Conservation (phyloP, 2,113 vertebrate species). For the Datnioides undecimradiatus region DNA sequence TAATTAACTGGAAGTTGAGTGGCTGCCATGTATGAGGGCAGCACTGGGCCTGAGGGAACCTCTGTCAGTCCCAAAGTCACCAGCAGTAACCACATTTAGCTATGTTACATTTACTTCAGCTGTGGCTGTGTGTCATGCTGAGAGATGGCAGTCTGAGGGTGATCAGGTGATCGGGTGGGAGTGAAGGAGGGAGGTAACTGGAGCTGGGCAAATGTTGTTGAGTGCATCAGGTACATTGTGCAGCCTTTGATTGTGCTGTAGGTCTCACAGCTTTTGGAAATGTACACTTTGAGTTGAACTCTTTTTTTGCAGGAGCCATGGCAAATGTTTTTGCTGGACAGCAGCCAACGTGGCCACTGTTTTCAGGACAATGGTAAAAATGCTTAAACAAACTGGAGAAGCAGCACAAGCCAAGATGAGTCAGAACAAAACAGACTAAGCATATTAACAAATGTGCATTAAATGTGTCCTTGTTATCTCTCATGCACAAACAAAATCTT, state of each 20-base stretch:
- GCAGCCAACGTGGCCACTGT: background rate
- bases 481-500: too few species aligned
- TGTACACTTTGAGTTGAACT: background rate
- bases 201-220: background rate
- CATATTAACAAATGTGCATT: background rate
- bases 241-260: background rate
- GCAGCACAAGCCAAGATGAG: background rate
- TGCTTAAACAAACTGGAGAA: background rate
- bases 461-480: background rate
- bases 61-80: constrained; percentile 64
- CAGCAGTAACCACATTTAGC: constrained; percentile 60
- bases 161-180: constrained; percentile 35
- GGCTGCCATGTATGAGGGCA: constrained; percentile 62
- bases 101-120: constrained; percentile 34
- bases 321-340: background rate
- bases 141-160: constrained; percentile 12
- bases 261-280: constrained; percentile 5
- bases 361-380: background rate
- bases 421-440: background rate
- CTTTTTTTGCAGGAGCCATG: background rate
- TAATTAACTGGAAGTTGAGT: constrained; percentile 79
- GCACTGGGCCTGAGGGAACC: constrained; percentile 58
- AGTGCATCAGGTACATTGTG: background rate
- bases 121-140: constrained; percentile 22
- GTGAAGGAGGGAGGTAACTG: constrained; percentile 1